Base-by-base conservation (phyloP, 2,113 vertebrate genomes). In the Ia io region DNA sequence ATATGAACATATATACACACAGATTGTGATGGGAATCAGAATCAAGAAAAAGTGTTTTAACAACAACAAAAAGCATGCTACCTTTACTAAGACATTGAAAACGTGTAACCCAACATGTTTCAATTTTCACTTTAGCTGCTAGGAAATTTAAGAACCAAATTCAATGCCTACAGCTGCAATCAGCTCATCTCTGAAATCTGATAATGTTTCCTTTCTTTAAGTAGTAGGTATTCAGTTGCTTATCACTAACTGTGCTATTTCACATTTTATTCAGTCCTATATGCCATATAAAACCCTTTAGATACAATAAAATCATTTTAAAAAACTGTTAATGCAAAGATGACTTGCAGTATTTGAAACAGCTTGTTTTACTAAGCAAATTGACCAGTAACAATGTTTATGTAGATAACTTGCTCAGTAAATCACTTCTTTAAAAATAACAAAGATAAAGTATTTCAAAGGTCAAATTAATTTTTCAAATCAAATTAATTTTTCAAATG, bases 91-190 rank as follows among this genome's bases (percentile, higher is more conserved):
- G 67, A 88, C 20, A 95, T 12, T 47, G 82, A 86, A 88, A 85
- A 92, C 59, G 5, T 88, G 12, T 79, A 94, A 82, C n/a, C 32
- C 30, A 95, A 42, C n/a, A 76, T 65, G 42, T 42, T 83, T 94
- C 86, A 84, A 47, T 90, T 74, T 96, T 91, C 35, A 95, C 42
- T 49, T 95, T 73, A 83, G 44, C 56, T 73, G 30, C 16, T 11
- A 93, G 49, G 95, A 95, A 96, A 96, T 79, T 71, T 91, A 94
- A 92, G 96, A 94, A 94, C 44, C 28, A 83, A 92, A 93, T 94
- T 90, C 70, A 83, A 79, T 69, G 32, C 76, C 79, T 88, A 47
- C 0, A 49, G 8, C 11, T 93, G 30, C 91, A 87, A 95, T 89
- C 78, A 56, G 61, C 69, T 86, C 82, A 95, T 96, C 87, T 89